Evolutionary conservation across 2,797 vertebrate genomes (phyloP).

Genomic region (Pachyuromys duprasi): DNA sequence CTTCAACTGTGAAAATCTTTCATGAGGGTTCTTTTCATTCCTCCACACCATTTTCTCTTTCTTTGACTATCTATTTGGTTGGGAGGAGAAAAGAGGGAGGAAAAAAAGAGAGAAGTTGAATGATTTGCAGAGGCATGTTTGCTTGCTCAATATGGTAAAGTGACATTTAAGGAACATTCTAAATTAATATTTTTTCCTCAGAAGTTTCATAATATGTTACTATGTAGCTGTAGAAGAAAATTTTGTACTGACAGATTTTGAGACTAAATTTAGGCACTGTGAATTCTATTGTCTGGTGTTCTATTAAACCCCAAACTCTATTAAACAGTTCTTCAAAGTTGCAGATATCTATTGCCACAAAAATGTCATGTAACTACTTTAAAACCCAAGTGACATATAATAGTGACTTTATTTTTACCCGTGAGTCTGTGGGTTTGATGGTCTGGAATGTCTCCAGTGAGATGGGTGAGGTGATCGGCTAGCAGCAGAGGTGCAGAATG

Average conservation of each 20-base stretch:
- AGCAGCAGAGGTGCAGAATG: neutral
- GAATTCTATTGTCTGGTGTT: conserved; percentile 58
- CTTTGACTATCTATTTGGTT: conserved; percentile 28
- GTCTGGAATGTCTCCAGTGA: neutral
- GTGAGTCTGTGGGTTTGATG: neutral
- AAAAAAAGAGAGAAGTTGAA: conserved; percentile 4
- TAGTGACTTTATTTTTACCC: conserved; percentile 38
- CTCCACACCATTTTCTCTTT: conserved; percentile 23
- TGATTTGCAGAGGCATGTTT: conserved; percentile 65
- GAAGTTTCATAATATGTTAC: conserved; percentile 68
- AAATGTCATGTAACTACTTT: conserved; percentile 13
- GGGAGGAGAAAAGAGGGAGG: neutral
- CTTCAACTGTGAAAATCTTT: conserved; percentile 19
- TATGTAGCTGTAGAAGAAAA: conserved; percentile 44
- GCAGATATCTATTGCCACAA: conserved; percentile 33
- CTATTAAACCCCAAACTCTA: conserved; percentile 54
- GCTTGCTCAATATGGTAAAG: conserved; percentile 66
- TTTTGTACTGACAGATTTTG: conserved; percentile 71
- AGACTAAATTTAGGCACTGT: conserved; percentile 60
- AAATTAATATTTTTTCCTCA: conserved; percentile 70
- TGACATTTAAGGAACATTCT: conserved; percentile 72
- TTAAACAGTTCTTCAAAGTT: conserved; percentile 16
- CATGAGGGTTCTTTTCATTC: neutral
- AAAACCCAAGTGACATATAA: conserved; percentile 11
- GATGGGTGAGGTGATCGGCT: neutral